phyloP scores from a whole-genome alignment of 2,797 vertebrate genomes.

The Platalea minor region DNA sequence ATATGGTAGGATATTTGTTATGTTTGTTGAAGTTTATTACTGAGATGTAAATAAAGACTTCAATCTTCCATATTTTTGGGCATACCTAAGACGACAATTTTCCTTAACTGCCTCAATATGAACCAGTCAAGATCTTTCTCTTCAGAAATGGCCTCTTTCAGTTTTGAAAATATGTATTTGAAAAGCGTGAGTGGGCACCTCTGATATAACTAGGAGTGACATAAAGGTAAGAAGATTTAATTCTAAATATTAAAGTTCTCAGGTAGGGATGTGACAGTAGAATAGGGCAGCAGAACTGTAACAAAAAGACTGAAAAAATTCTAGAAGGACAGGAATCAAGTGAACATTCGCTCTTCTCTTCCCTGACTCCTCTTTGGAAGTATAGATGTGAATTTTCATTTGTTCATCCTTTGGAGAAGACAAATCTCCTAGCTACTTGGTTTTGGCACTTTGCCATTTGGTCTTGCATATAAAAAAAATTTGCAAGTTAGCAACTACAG shows the following conservation, averaged over 20 bases:
- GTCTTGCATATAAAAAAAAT: neutral
- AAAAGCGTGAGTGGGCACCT: neutral
- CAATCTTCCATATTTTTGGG: neutral
- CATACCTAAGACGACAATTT: neutral
- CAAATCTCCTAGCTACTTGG: accelerated
- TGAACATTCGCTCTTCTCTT: neutral
- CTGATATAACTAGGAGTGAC: neutral
- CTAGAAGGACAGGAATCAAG: neutral
- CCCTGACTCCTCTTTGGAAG: neutral
- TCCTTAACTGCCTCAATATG: neutral
- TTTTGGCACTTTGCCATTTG: neutral
- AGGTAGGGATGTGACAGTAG: neutral
- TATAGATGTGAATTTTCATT: neutral
- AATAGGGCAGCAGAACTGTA: neutral
- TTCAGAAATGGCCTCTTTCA: neutral
- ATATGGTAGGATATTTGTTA: neutral
- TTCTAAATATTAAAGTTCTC: neutral
- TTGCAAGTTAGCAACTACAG: neutral
- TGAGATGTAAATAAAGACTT: neutral
- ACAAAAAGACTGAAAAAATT: neutral
- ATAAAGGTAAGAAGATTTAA: neutral
- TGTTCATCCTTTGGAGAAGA: neutral
- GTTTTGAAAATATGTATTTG: neutral
- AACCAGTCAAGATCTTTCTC: neutral
- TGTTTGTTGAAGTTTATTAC: neutral